Evolutionary conservation across 2,888 invertebrate genomes (phyloP).

Genomic region (Xylota segnis): DNA sequence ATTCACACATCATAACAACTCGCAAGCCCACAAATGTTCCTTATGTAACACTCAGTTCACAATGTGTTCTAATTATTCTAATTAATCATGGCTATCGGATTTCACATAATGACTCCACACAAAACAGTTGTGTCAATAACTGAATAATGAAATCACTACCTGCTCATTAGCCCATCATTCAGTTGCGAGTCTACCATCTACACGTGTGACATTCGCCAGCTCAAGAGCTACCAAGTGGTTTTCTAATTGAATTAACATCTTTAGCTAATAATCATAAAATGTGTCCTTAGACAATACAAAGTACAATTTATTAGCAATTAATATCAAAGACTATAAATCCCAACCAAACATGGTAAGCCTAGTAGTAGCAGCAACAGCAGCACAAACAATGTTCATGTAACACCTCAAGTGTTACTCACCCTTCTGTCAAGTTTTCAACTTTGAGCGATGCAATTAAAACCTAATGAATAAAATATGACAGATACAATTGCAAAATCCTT

Average conservation of each 20-base stretch:
- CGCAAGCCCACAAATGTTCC: conserved; percentile 1
- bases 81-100: conserved; percentile 52
- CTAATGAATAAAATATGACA: conserved; percentile 74
- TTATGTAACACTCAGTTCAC: conserved; percentile 16
- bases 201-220: conserved; percentile 21
- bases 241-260: conserved; percentile 61
- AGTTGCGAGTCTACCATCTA: too few relatives aligned
- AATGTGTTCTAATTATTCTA: conserved; percentile 52
- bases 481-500: conserved; percentile 70
- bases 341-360: conserved; percentile 60
- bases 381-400: conserved; percentile 50
- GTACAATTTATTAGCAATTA: conserved; percentile 46
- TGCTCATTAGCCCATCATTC: conserved; percentile 39
- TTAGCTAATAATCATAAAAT: conserved; percentile 58
- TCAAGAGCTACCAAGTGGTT: neutral
- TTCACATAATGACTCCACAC: conserved; percentile 33
- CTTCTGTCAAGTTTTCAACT: conserved; percentile 40
- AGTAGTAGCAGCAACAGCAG: conserved; percentile 10
- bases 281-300: conserved; percentile 55
- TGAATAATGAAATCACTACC: conserved; percentile 48
- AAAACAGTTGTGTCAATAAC: conserved; percentile 39
- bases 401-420: conserved; percentile 68
- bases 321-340: conserved; percentile 33
- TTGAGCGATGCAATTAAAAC: conserved; percentile 62
- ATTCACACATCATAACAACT: conserved; percentile 15